Evolutionary conservation across 1,140 invertebrate species (phyloP).

Genomic region (Phymastichus coffea): DNA sequence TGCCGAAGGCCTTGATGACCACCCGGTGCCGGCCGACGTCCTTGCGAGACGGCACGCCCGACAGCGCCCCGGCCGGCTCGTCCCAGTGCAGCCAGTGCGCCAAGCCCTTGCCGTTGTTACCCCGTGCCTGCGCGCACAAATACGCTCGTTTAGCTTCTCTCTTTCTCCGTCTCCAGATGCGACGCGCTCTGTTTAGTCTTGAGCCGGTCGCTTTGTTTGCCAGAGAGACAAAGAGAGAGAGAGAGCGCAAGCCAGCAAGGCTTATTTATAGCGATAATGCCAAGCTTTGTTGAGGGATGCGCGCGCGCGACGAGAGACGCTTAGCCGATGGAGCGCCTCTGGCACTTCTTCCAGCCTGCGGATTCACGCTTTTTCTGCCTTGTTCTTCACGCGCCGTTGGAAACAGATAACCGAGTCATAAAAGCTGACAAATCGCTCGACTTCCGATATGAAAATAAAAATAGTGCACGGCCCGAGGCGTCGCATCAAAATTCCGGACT

Average conservation of each 20-base stretch:
- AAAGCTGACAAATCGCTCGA: too few species aligned
- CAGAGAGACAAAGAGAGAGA: too few species aligned
- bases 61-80: conserved; percentile 49
- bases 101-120: conserved; percentile 30
- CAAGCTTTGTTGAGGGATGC: background rate
- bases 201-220: background rate
- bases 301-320: background rate
- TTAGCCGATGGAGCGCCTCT: too few species aligned
- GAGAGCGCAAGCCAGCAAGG: too few species aligned
- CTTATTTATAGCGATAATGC: background rate
- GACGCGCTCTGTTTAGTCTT: background rate
- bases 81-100: conserved; percentile 49
- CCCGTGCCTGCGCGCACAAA: conserved; percentile 32
- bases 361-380: too few species aligned
- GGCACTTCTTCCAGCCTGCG: too few species aligned
- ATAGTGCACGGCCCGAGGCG: too few species aligned
- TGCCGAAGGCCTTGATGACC: conserved; percentile 53
- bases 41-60: conserved; percentile 60
- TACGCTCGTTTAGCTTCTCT: background rate
- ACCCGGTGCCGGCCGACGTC: conserved; percentile 61
- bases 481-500: conserved; percentile 5
- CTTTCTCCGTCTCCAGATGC: background rate
- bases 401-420: too few species aligned
- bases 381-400: too few species aligned
- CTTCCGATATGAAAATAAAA: too few species aligned